Percentiles rank a stretch among this genome's conserved stretches.
These are phyloP conservation scores for Macquaria ambigua DNA, from an alignment of 2,113 vertebrate species.

Conservation along the genomic window DNA sequence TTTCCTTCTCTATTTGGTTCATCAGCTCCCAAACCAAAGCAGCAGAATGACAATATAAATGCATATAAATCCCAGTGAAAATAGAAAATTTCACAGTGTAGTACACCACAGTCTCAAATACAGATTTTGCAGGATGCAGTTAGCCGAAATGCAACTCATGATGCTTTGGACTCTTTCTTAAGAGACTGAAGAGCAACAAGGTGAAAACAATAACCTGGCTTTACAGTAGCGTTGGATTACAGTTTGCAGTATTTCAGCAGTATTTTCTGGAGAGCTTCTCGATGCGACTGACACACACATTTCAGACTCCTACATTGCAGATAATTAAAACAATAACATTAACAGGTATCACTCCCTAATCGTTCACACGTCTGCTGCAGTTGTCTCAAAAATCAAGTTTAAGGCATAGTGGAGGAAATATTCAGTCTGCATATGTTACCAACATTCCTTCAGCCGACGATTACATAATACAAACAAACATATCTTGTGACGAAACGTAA, in stretches of 20 bases:
- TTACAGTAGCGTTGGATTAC: slow-evolving; percentile 5
- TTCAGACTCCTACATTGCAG: slow-evolving; percentile 3
- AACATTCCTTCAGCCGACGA: slow-evolving; percentile 28
- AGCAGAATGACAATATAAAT: slow-evolving; percentile 46
- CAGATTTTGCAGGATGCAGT: slow-evolving; percentile 10
- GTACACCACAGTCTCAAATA: slow-evolving; percentile 38
- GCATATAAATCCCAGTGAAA: slow-evolving; percentile 53
- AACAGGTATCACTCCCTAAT: slow-evolving; percentile 43
- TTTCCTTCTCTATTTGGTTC: slow-evolving; percentile 17
- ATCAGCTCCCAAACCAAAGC: slow-evolving; percentile 32
- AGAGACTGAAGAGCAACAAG: slow-evolving; percentile 16
- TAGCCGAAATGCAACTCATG: slow-evolving; percentile 23
- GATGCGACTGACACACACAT: slow-evolving; percentile 4
- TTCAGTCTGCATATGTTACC: slow-evolving; percentile 43
- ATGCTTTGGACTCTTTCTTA: slow-evolving; percentile 6
- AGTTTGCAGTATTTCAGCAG: slow-evolving; percentile 1
- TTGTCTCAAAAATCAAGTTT: slow-evolving; percentile 27
- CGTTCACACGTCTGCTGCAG: slow-evolving; percentile 41
- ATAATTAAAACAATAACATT: slow-evolving; percentile 13
- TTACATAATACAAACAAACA: slow-evolving; percentile 26
- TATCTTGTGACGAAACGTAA: not conserved
- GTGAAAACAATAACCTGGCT: slow-evolving; percentile 5
- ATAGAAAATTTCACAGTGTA: slow-evolving; percentile 62
- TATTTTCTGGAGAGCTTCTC: not conserved
- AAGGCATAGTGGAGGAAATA: slow-evolving; percentile 47